phyloP scores from a whole-genome alignment of 2,797 vertebrate species.

The Gouania willdenowi region DNA sequence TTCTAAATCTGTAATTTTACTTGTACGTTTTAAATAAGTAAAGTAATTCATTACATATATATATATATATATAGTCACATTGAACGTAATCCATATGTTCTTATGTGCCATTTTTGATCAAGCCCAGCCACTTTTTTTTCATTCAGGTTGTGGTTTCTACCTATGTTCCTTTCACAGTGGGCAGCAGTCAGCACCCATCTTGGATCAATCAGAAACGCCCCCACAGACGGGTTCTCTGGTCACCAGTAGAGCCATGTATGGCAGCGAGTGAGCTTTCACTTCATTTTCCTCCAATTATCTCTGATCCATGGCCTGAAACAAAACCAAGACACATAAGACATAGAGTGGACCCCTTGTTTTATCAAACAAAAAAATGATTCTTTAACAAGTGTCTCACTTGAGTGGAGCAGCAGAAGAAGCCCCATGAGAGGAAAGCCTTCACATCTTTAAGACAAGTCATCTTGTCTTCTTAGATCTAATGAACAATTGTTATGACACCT shows the following conservation, averaged over 20 bases:
- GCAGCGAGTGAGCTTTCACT: constrained; percentile 57
- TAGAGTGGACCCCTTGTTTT: too few species aligned
- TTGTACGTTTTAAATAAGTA: too few species aligned
- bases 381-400: constrained; percentile 45
- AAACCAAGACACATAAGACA: too few species aligned
- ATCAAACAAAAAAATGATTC: neutral
- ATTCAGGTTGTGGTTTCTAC: neutral
- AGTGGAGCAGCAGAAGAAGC: constrained; percentile 13
- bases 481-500: constrained; percentile 5
- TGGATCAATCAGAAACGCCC: constrained; percentile 49
- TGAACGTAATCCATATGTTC: too few species aligned
- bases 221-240: neutral
- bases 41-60: too few species aligned
- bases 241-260: constrained; percentile 57
- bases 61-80: too few species aligned
- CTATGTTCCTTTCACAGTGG: constrained; percentile 49
- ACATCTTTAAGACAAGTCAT: constrained; percentile 21
- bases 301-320: constrained; percentile 44
- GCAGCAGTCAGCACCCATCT: constrained; percentile 71
- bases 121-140: too few species aligned
- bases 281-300: constrained; percentile 63
- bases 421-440: neutral
- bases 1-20: too few species aligned
- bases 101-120: too few species aligned
- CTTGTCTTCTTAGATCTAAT: constrained; percentile 16